A percentile compares a stretch with the other conserved stretches of the same genome.
Conservation (phyloP, 2,888 invertebrate genomes). For the Xylota segnis region DNA sequence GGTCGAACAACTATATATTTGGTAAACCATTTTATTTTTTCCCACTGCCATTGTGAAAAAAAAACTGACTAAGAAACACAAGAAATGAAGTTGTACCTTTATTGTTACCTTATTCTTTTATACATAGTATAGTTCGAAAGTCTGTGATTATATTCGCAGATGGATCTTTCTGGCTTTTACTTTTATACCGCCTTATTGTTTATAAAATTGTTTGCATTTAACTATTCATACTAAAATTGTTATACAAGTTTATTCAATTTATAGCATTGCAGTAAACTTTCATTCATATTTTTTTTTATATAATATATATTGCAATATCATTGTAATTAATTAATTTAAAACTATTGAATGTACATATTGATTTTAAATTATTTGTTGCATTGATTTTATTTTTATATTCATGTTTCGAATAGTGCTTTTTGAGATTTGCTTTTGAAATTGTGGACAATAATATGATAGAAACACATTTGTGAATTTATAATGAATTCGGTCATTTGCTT, state of each 20-base stretch:
- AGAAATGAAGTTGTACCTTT: too few relatives aligned
- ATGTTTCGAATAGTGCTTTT: slow-evolving; percentile 67
- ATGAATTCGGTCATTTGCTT: not conserved
- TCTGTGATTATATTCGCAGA: too few relatives aligned
- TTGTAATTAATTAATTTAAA: slow-evolving; percentile 38
- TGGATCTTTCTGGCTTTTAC: too few relatives aligned
- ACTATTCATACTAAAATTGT: not conserved
- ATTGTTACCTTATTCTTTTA: too few relatives aligned
- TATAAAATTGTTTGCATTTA: not conserved
- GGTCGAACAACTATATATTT: too few relatives aligned
- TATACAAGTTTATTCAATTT: slow-evolving; percentile 9
- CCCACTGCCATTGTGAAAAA: too few relatives aligned
- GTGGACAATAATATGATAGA: slow-evolving; percentile 7
- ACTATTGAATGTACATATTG: not conserved
- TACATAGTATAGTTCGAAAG: too few relatives aligned
- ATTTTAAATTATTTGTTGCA: not conserved
- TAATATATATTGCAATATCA: too few relatives aligned
- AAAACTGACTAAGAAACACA: too few relatives aligned
- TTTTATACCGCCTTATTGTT: not conserved
- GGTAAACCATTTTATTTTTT: too few relatives aligned
- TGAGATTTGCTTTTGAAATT: slow-evolving; percentile 38
- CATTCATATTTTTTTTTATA: slow-evolving; percentile 80
- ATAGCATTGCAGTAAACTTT: slow-evolving; percentile 77
- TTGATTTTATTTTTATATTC: not conserved
- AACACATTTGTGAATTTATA: not conserved